These are phyloP conservation scores for Oopsacas minuta DNA, from an alignment of 37 sponge, comb jelly and placozoan genomes.

Conservation along the genomic window DNA sequence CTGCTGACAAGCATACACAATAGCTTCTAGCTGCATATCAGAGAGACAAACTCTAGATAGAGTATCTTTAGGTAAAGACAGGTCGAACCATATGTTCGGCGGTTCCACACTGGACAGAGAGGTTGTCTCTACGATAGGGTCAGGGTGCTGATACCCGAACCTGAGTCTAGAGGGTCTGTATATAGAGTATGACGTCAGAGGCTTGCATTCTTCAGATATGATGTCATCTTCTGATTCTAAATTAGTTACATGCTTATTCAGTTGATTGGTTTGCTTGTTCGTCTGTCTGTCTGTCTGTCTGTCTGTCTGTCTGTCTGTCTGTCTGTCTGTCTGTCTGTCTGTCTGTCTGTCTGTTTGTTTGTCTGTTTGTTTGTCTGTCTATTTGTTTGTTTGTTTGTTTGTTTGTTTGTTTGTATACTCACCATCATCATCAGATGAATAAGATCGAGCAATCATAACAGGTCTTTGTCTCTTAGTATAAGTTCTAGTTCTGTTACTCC, in stretches of 20 bases:
- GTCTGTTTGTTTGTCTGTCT: not conserved
- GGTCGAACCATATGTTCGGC: constrained; percentile 70
- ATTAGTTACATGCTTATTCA: not conserved
- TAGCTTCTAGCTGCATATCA: constrained; percentile 75
- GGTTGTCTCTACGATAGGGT: constrained; percentile 77
- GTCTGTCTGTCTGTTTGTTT: not conserved
- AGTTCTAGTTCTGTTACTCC: not conserved
- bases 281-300: not conserved
- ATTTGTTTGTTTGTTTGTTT: not conserved
- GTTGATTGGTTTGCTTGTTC: not conserved
- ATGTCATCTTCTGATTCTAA: not conserved
- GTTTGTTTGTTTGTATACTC: not conserved
- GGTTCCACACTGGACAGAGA: constrained; percentile 85
- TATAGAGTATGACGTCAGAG: not conserved
- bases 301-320: not conserved
- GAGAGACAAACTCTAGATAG: constrained; percentile 50
- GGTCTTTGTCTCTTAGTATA: not conserved
- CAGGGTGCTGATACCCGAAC: constrained; percentile 55
- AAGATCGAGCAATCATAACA: not conserved
- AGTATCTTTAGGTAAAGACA: constrained; percentile 48
- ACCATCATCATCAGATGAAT: not conserved
- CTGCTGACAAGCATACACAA: constrained; percentile 87
- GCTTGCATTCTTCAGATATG: not conserved
- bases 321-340: not conserved
- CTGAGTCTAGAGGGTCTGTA: not conserved